Base-by-base conservation (phyloP, 2,113 vertebrate genomes). In the Bothrops jararaca region DNA sequence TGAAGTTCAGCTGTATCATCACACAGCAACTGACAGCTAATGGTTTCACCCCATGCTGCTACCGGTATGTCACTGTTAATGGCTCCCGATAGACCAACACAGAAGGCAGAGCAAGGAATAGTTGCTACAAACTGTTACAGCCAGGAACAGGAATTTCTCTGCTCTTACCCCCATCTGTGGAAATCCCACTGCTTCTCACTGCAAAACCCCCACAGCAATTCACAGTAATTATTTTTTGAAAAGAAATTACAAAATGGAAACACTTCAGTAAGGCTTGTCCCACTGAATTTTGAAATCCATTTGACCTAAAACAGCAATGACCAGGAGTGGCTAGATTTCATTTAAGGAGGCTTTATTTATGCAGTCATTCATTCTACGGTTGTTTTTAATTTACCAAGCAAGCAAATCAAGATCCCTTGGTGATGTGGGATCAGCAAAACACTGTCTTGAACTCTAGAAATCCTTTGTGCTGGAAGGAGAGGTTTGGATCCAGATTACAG, bases 371-470 rank as follows among this genome's bases (percentile, higher is more conserved):
- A 39, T 74, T 18, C n/a, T 34, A 39, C 15, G 2, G 50, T 45
- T 89, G 58, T 52, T 52, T 88, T 88, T 15, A 89, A 29, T 69
- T 74, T 74, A n/a, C 8, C 42, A 10, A 56, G 24, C 15, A 48
- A 85, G 89, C 92, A 87, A 57, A 85, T 69, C 22, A 94, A 39
- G 39, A 42, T 13, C 60, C 54, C 85, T 56, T 24, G 94, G 11
- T 22, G 92, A 0, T 4, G 0, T 18, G 0, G 29, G 34, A 34
- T 89, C 15, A n/a, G 90, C 23, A 91, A 89, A 89, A 53, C 12
- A 88, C 92, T 39, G 56, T 24, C 18, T 0, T 0, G 42, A 57
- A 23, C 53, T 93, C 56, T 6, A 42, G 85, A n/a, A 85, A 22
- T 87, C 74, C 54, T 23, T 89, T 93, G 91, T 53, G 52, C 0